Evolutionary conservation across 2,888 invertebrate species (phyloP), one percentile per base, ranked within the genome.

Genomic region (Ennomos quercinarius): DNA sequence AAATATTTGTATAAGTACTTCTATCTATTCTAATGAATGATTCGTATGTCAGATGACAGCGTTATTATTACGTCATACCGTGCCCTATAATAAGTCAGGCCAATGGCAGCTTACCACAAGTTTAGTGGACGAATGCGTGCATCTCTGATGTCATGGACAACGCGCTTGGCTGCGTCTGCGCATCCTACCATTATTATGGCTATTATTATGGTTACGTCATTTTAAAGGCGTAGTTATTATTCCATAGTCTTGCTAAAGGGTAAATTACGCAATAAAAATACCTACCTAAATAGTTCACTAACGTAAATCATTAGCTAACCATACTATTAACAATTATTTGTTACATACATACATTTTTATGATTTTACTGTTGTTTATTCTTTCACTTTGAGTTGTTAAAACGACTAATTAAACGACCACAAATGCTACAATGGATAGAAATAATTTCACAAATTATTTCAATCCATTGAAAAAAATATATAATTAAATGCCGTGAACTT

Each of bases 101-200:
- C 35, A 12, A 52, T 27, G 40, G 13, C 40, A 45, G 8, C 8
- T 45, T 42, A 45, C 51, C 39, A 52, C 51, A 43, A 55, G n/a
- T n/a, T n/a, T n/a, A n/a, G 57, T 46, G 46, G 39, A 27, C 39
- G 36, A 51, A 42, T n/a, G 53, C 47, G 46, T 46, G 55, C 57
- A 48, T n/a, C 8, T 39, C 57, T 64, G 67, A 63, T 67, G 68
- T 68, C 67, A 67, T 49, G 66, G 64, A 35, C 63, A 51, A 8
- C 49, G 59, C 63, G 68, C 56, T 64, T 63, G 60, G 57, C 57
- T 63, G 66, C 67, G 64, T 53, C 34, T 48, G 65, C 60, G 57
- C 63, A 61, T 63, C 61, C 44, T 42, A 48, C 36, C 56, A 47
- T 61, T 59, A 48, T 61, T 50, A 62, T 43, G 39, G 41, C 35